These are phyloP conservation scores for Corythucha ciliata DNA, from an alignment of 2,888 invertebrate genomes.

Conservation along the genomic window DNA sequence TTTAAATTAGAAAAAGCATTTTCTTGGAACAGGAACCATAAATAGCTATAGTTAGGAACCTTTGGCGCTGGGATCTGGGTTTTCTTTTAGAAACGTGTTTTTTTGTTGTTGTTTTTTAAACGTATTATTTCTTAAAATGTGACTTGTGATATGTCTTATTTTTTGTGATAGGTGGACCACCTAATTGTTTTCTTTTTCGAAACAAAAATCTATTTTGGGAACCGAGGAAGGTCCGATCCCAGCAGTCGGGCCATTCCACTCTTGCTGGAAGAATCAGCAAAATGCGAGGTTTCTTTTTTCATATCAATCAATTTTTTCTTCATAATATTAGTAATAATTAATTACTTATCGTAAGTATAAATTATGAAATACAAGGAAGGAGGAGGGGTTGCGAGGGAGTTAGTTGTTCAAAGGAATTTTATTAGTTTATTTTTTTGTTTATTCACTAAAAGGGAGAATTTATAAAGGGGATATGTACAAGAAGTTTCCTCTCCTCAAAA, in stretches of 20 bases:
- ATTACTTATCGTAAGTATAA: too few relatives aligned
- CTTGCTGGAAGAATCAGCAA: constrained; percentile 25
- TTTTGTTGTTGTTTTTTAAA: constrained; percentile 5
- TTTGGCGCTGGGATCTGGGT: constrained; percentile 40
- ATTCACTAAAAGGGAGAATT: not conserved
- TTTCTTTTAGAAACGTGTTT: constrained; percentile 12
- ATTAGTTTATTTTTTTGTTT: constrained; percentile 16
- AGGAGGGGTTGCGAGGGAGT: not conserved
- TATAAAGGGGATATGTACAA: constrained; percentile 16
- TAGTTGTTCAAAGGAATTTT: constrained; percentile 10
- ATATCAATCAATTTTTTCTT: too few relatives aligned
- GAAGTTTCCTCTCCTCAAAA: not conserved
- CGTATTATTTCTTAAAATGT: too few relatives aligned
- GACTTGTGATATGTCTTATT: not conserved
- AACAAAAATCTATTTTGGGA: too few relatives aligned
- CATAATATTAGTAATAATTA: too few relatives aligned
- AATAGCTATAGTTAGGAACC: constrained; percentile 43
- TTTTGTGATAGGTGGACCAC: too few relatives aligned
- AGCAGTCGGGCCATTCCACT: constrained; percentile 25
- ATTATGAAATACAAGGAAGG: constrained; percentile 6
- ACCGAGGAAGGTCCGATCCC: constrained; percentile 26
- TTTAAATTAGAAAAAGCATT: constrained; percentile 40
- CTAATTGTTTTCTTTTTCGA: too few relatives aligned
- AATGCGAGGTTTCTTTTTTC: constrained; percentile 24
- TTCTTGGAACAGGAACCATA: constrained; percentile 42